A percentile compares a stretch with the other conserved stretches of the same genome.
Evolutionary conservation across 2,113 vertebrate species (phyloP).

Genomic region (Theropithecus gelada): DNA sequence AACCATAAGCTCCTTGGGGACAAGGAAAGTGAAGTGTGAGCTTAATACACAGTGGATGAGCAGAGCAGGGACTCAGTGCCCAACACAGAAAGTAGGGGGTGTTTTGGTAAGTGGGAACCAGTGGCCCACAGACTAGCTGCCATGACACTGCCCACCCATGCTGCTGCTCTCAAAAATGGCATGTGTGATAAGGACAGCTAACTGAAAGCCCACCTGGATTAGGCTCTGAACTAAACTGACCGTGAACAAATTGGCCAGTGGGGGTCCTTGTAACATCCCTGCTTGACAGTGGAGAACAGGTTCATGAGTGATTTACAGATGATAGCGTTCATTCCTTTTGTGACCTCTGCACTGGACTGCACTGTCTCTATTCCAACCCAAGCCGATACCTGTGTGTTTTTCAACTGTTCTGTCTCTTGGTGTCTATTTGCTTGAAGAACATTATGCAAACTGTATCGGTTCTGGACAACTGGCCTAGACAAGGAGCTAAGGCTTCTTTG

Average conservation of each 20-base stretch:
- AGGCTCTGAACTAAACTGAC: not conserved
- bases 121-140: not conserved
- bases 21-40: not conserved
- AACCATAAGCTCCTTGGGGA: not conserved
- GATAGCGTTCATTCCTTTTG: not conserved
- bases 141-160: not conserved
- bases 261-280: not conserved
- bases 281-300: not conserved
- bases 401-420: not conserved
- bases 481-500: not conserved
- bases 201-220: not conserved
- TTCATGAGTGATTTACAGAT: rapidly evolving
- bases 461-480: not conserved
- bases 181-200: not conserved
- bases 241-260: not conserved
- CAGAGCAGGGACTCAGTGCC: not conserved
- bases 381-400: not conserved
- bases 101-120: not conserved
- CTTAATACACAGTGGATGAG: not conserved
- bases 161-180: not conserved
- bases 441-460: not conserved
- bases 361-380: not conserved
- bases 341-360: not conserved
- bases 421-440: not conserved
- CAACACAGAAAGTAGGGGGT: not conserved